Percentiles rank a stretch among this genome's conserved stretches.
These are phyloP conservation scores for Oikopleura albicans DNA, from an alignment of 23 tunicate genomes.

Conservation along the genomic window DNA sequence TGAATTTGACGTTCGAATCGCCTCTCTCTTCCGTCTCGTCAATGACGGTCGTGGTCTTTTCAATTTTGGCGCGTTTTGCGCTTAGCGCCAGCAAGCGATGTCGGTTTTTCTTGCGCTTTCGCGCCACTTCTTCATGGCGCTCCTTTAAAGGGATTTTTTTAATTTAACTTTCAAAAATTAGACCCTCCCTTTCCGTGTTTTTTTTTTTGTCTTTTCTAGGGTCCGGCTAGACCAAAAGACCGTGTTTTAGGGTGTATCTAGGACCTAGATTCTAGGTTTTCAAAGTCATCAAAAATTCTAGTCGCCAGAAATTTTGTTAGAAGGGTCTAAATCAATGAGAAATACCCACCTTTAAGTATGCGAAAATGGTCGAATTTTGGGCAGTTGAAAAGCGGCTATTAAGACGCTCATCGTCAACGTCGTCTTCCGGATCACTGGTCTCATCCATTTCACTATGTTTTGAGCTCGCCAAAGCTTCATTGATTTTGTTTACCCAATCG, in stretches of 20 bases:
- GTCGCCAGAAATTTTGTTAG: too few relatives aligned
- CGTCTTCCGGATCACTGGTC: neutral
- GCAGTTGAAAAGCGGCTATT: neutral
- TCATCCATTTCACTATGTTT: neutral
- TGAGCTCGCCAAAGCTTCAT: constrained; percentile 2
- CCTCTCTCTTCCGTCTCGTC: neutral
- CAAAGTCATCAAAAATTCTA: too few relatives aligned
- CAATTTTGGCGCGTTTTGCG: neutral
- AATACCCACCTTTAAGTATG: too few relatives aligned
- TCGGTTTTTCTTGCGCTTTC: neutral
- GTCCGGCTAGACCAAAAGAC: too few relatives aligned
- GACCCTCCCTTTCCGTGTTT: too few relatives aligned
- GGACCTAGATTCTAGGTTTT: too few relatives aligned
- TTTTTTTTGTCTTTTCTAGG: too few relatives aligned
- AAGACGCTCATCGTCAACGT: neutral
- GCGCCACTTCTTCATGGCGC: neutral
- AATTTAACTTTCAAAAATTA: too few relatives aligned
- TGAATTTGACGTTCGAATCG: neutral
- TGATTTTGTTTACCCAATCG: neutral
- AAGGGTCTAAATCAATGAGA: too few relatives aligned
- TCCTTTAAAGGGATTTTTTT: too few relatives aligned
- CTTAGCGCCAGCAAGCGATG: neutral
- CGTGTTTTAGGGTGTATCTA: too few relatives aligned
- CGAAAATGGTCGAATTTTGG: neutral
- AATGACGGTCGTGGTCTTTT: neutral